Evolutionary conservation across 2,113 vertebrate genomes (phyloP), one percentile per base, ranked within the genome.

Genomic region (Pseudorectes ferrugineus): DNA sequence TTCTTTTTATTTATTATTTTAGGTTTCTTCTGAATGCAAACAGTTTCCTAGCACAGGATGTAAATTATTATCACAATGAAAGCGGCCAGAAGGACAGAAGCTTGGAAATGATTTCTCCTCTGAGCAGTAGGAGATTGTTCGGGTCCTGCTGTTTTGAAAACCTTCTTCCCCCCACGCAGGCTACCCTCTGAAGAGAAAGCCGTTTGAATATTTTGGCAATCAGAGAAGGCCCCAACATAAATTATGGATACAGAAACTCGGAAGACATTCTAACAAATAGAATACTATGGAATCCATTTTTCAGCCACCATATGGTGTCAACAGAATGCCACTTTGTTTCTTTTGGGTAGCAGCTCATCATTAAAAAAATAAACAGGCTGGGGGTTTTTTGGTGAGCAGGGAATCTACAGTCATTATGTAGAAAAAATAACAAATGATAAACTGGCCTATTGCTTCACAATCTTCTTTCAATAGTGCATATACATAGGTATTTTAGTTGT

Each of bases 111-210:
- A 97, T 97, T 97, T 96, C 93, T 93, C 96, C 96, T 97, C 96
- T 89, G 88, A 98, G 94, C 97, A 97, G 98, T 96, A 97, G 97
- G 98, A 97, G 95, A 96, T 93, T 97, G 97, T 97, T 98, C 36
- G 33, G 95, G 97, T 97, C 98, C 98, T 97, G 98, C 97, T 98
- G 98, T 98, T 98, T 97, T 95, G 95, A 97, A 98, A 98, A 98
- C 96, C 96, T 96, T 97, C 96, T 96, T 95, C 93, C 88, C 96
- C 96, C 95, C 87, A 96, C 9, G 93, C 93, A 96, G 92, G 95
- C 97, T 96, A 96, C 96, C 97, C 96, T 88, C 89, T 96, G 96
- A 98, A 98, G 97, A 97, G 94, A 97, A 98, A 98, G 87, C 94
- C 24, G 45, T 98, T 98, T 98, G 97, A 98, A 98, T 98, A 97